Conservation (phyloP, 1,140 invertebrate genomes). For the Drosophila bipectinata region DNA sequence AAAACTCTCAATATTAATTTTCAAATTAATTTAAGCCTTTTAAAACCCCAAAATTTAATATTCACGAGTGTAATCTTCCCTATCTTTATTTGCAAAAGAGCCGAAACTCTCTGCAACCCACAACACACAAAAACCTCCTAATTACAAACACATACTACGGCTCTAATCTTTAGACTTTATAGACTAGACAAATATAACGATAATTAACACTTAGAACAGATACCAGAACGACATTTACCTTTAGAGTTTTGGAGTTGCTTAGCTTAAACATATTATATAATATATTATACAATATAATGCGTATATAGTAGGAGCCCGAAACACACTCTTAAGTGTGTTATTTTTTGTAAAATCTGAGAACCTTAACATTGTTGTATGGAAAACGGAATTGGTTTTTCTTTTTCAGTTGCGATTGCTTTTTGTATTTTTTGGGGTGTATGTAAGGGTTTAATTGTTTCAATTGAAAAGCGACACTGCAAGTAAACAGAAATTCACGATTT, state of each 20-base stretch:
- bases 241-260: constrained; percentile 49
- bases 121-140: neutral
- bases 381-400: constrained; percentile 36
- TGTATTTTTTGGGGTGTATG: constrained; percentile 20
- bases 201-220: constrained; percentile 51
- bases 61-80: too few species aligned
- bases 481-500: constrained; percentile 55
- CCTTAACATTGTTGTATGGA: constrained; percentile 41
- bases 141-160: constrained; percentile 1
- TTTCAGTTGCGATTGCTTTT: constrained; percentile 26
- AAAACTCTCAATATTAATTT: too few species aligned
- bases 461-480: constrained; percentile 77
- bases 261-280: constrained; percentile 44
- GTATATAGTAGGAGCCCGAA: constrained; percentile 26
- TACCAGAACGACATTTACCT: constrained; percentile 48
- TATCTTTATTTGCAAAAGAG: neutral
- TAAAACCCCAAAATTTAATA: too few species aligned
- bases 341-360: constrained; percentile 28
- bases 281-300: constrained; percentile 41
- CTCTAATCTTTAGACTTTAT: constrained; percentile 28
- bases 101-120: neutral
- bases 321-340: constrained; percentile 7
- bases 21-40: too few species aligned
- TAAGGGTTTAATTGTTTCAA: constrained; percentile 54
- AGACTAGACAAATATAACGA: constrained; percentile 33